A percentile compares a stretch with the other conserved stretches of the same genome.
Evolutionary conservation across 1,140 invertebrate species (phyloP).

Genomic region (Procambarus virginalis): DNA sequence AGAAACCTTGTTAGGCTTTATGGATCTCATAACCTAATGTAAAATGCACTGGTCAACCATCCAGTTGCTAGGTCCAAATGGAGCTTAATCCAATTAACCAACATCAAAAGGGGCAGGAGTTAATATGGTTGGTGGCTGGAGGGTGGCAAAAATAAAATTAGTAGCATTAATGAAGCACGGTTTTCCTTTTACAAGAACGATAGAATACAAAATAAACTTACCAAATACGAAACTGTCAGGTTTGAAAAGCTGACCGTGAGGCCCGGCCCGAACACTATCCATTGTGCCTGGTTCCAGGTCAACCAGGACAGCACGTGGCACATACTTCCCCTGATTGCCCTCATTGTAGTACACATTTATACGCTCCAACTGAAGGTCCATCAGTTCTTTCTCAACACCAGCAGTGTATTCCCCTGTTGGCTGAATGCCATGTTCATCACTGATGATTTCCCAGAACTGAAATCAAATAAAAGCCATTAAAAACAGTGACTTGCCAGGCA

Average conservation of each 20-base stretch:
- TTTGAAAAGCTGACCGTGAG: slow-evolving; percentile 56
- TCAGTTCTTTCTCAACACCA: slow-evolving; percentile 49
- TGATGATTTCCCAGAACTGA: slow-evolving; percentile 63
- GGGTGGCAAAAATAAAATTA: background rate
- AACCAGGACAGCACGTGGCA: slow-evolving; percentile 52
- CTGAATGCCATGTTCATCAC: slow-evolving; percentile 62
- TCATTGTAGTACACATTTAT: slow-evolving; percentile 62
- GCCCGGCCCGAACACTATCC: slow-evolving; percentile 58
- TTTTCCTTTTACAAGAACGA: background rate
- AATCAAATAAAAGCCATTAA: background rate
- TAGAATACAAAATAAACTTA: slow-evolving; percentile 5
- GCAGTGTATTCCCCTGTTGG: slow-evolving; percentile 52
- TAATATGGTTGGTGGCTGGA: background rate
- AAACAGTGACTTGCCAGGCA: no score
- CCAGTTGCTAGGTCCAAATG: background rate
- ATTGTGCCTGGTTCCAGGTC: slow-evolving; percentile 60
- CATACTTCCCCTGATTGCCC: slow-evolving; percentile 61
- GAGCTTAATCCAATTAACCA: background rate
- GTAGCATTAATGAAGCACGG: background rate
- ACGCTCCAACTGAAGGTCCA: slow-evolving; percentile 58
- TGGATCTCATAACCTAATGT: no score
- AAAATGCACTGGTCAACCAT: no score
- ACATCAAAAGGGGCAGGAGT: background rate
- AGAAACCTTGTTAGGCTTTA: no score
- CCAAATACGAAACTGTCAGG: slow-evolving; percentile 62